These are phyloP conservation scores for Gryon sp. DNA, from an alignment of 1,140 invertebrate genomes.

Conservation along the genomic window DNA sequence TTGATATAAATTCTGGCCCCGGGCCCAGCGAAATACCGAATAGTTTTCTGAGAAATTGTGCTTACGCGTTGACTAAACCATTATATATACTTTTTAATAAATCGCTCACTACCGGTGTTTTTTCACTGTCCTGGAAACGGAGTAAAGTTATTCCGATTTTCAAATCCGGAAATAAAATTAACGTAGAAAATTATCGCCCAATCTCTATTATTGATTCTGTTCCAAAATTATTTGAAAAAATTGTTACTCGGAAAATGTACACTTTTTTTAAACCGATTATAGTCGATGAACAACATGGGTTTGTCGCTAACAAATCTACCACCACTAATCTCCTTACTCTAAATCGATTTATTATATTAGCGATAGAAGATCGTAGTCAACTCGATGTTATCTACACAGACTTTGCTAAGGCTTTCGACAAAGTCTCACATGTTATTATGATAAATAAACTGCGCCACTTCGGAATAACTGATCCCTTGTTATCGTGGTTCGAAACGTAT, in stretches of 20 bases:
- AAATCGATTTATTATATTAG: neutral
- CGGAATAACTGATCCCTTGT: neutral
- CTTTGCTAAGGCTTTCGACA: constrained; percentile 22
- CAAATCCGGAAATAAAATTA: constrained; percentile 4
- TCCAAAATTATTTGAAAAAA: constrained; percentile 19
- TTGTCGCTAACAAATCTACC: neutral
- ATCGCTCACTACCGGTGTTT: neutral
- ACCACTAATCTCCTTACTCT: neutral
- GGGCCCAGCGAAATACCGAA: neutral
- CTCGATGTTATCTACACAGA: constrained; percentile 15
- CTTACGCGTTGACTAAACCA: neutral
- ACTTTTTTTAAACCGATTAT: neutral
- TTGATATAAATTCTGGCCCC: neutral
- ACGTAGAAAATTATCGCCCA: constrained; percentile 1
- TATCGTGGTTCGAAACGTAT: neutral
- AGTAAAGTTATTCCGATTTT: neutral
- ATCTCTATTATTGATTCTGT: neutral
- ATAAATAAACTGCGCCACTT: neutral
- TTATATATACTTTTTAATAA: neutral
- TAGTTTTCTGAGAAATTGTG: neutral
- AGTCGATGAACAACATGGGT: constrained; percentile 7
- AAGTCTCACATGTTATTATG: neutral
- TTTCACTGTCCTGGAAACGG: neutral
- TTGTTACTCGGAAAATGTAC: neutral
- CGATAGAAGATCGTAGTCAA: neutral